Evolutionary conservation across 1,140 invertebrate species (phyloP), one percentile per base, ranked within the genome.

Genomic region (Drosophila prosaltans): DNA sequence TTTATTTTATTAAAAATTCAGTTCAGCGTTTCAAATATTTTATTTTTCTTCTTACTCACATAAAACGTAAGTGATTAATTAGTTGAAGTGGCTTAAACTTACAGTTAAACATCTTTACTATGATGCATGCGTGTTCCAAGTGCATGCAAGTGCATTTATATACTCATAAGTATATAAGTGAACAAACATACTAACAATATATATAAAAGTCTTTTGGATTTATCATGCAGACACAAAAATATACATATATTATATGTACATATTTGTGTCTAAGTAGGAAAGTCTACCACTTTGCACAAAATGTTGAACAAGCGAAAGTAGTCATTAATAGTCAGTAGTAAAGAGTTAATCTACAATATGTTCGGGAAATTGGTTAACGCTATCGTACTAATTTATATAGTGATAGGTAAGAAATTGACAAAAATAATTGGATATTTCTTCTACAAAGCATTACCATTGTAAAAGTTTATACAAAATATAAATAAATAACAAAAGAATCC

Each of bases 321-420:
- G 74, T 77, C 74, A 57, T 70, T 59, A 32, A 55, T 40, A 60
- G 74, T 48, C 74, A 70, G 43, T 55, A 58, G 74, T 21, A 45
- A 65, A 64, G 63, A 60, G 65, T 60, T 69, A 69, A 70, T 69
- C 39, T 40, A 26, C 60, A 70, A 45, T 40, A 77, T 77, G 74
- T 60, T 70, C 60, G 66, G 74, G 55, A 77, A 77, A 77, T 74
- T 77, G 21, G 70, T 40, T 57, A 59, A 54, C 16, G 16, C 60
- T 28, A 36, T 77, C 16, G 39, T 77, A 65, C 39, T 76, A 51
- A 65, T 76, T 70, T 77, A 77, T 24, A 54, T 77, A 60, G 55
- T 74, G 54, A 77, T 59, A 70, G 73, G 74, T 77, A 45, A 60
- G 61, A 9, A 39, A 2, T 59, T 9, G 7, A 24, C 21, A 24